Conservation (phyloP, 2,888 invertebrate species). For the Drosophila kuntzei region DNA sequence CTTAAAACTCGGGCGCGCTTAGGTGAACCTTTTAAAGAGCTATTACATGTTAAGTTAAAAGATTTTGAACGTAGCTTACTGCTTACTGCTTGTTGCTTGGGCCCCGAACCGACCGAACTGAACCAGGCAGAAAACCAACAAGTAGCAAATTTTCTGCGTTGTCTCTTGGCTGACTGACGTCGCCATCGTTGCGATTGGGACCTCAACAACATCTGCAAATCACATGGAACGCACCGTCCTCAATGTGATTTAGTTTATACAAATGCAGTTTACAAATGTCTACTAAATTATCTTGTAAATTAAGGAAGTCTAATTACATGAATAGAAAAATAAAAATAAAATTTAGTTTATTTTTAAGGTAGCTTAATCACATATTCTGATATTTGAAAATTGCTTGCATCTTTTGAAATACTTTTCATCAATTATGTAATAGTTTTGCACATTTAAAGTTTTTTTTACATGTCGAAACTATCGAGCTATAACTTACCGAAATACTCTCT, state of each 20-base stretch:
- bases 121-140: conserved; percentile 50
- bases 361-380: too few species aligned
- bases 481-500: conserved; percentile 7
- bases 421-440: too few species aligned
- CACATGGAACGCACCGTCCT: conserved; percentile 60
- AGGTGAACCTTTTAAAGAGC: conserved; percentile 78
- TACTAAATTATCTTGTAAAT: too few species aligned
- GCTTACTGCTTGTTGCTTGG: conserved; percentile 7
- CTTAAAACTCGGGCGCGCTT: conserved; percentile 60
- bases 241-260: too few species aligned
- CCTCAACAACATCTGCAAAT: conserved; percentile 49
- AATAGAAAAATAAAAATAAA: too few species aligned
- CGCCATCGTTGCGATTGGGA: conserved; percentile 15
- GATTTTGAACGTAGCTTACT: conserved; percentile 44
- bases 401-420: too few species aligned
- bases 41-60: conserved; percentile 69
- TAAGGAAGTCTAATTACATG: accelerated
- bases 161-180: conserved; percentile 39
- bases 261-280: too few species aligned
- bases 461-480: conserved; percentile 3
- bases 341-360: too few species aligned
- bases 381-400: too few species aligned
- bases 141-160: conserved; percentile 60
- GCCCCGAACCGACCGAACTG: conserved; percentile 20
- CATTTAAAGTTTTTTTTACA: not conserved